Evolutionary conservation across 2,113 vertebrate species (phyloP).

Genomic region (Siniperca chuatsi): DNA sequence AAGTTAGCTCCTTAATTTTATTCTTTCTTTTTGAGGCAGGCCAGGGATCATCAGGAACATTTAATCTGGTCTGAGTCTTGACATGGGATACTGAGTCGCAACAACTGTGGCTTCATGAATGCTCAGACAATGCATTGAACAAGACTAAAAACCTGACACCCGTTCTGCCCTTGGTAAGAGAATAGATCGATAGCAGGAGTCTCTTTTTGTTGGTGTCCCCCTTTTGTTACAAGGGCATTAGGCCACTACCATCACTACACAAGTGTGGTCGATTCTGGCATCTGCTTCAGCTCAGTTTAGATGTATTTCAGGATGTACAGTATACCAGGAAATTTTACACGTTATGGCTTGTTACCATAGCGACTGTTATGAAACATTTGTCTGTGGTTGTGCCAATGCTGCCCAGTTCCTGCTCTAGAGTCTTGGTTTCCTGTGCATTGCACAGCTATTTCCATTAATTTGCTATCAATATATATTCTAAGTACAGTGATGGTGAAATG

Average conservation of each 20-base stretch:
- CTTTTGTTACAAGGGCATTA: slow-evolving; percentile 50
- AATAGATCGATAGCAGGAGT: slow-evolving; percentile 67
- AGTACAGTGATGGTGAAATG: neutral
- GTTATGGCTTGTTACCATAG: slow-evolving; percentile 53
- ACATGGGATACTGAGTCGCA: slow-evolving; percentile 41
- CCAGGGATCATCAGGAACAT: slow-evolving; percentile 19
- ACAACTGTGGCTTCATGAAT: slow-evolving; percentile 46
- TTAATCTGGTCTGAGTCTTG: slow-evolving; percentile 25
- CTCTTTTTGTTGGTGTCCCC: slow-evolving; percentile 53
- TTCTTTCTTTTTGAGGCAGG: neutral
- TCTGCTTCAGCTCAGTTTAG: neutral
- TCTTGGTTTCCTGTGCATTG: slow-evolving; percentile 50
- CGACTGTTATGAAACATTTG: slow-evolving; percentile 49
- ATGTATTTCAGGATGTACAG: slow-evolving; percentile 3
- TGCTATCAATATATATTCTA: neutral
- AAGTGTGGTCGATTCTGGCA: slow-evolving; percentile 11
- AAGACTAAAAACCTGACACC: slow-evolving; percentile 74
- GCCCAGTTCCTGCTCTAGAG: slow-evolving; percentile 54
- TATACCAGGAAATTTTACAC: slow-evolving; percentile 24
- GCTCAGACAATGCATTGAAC: slow-evolving; percentile 53
- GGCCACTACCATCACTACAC: slow-evolving; percentile 29
- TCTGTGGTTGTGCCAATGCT: slow-evolving; percentile 63
- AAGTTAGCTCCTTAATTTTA: neutral
- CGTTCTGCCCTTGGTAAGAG: slow-evolving; percentile 72
- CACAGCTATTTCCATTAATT: slow-evolving; percentile 10